Evolutionary conservation across 2,888 invertebrate species (phyloP), one percentile per base, ranked within the genome.

Genomic region (Thymelicus sylvestris): DNA sequence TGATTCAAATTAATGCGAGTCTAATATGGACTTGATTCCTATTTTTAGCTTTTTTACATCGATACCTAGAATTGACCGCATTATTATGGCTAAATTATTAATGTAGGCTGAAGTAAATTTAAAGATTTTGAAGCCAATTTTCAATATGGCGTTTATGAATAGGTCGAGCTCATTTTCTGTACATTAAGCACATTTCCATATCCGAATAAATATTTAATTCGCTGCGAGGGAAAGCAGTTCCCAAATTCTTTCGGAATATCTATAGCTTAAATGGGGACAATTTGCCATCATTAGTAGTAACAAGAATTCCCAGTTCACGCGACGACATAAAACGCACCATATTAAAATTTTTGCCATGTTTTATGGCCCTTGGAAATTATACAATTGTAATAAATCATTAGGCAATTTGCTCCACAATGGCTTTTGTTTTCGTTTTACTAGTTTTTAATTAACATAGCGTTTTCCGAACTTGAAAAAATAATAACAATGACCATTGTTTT

Each of bases 201-300:
- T 79, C 78, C 73, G 74, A 76, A 80, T 85, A 81, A 64, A 87
- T 85, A 87, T 86, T 87, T 84, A 84, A 88, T 86, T 86, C 84
- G 78, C 80, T 80, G 76, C 79, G 76, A 78, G 75, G 79, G 81
- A 83, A 81, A 78, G 81, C 77, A 77, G 68, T 73, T 78, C 78
- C 79, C 75, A 75, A 86, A 89, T 90, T 87, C 85, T 83, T 84
- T 82, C 81, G 75, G 86, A 85, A 83, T 83, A 79, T 82, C 82
- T 80, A 78, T 76, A 80, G 79, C 79, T 80, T 83, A 79, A 77
- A 81, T 79, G 82, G 80, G 80, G 81, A 84, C 84, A 83, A 86
- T 87, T 86, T 83, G 80, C 79, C 78, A 83, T 89, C 90, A 89
- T 91, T 89, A 90, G 83, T 81, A 82, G 85, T 80, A 84, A 83